Base-by-base conservation (phyloP, 2,888 invertebrate genomes). In the Phyto melanocephala region DNA sequence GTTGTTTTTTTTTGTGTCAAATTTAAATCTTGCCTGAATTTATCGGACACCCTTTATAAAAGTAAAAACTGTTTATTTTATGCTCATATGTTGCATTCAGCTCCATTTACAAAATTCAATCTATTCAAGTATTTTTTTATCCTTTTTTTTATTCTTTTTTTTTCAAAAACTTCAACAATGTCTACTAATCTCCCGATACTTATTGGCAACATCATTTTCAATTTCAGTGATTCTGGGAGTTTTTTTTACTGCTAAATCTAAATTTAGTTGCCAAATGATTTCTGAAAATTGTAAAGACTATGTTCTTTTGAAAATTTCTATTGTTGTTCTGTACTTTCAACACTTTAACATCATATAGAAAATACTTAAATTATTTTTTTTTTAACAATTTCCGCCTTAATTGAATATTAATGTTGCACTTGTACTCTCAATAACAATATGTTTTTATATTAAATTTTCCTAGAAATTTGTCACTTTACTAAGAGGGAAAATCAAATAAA, bases 381-480 rank as follows among this genome's bases (percentile, higher is more conserved):
- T 17, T 78, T 42, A 15, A 54, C 45, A 54, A 63, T 72, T 80
- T 75, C 74, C 62, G 62, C 24, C 17, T n/a, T 72, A 17, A 22
- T 42, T 40, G 6, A 50, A 40, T 37, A 42, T 47, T n/a, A 42
- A 42, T 63, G 40, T 67, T 15, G 50, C 22, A 37, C 58, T 58
- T 15, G 3, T 4, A 17, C 35, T 33, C 24, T 13, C 13, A 2
- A 8, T 28, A 47, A 45, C 1, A 15, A 52, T 63, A 24, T 58
- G n/a, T 4, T 47, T 62, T 63, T 11, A 15, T 47, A 35, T 70
- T n/a, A n/a, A n/a, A 33, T 35, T 58, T 80, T 60, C 42, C 40
- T 24, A 47, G 75, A 58, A 80, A 50, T 56, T 54, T 60, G 15
- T 33, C 5, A 33, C 45, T 24, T 56, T 45, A 42, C 54, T 8